phyloP scores from a whole-genome alignment of 2,888 invertebrate species.

The Microchrysa polita region DNA sequence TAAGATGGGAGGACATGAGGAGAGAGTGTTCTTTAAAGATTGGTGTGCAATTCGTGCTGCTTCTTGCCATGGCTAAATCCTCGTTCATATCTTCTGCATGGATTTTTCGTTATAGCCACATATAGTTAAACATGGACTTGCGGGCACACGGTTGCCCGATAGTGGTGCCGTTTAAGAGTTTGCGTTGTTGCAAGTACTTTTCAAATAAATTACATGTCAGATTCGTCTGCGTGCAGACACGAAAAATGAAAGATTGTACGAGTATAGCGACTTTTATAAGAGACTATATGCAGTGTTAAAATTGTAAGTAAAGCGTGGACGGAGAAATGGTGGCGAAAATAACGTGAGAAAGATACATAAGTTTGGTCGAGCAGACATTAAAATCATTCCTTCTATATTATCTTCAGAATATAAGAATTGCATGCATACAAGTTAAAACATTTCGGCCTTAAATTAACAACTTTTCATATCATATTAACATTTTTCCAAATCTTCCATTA shows the following conservation, averaged over 20 bases:
- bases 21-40: background rate
- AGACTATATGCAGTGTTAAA: background rate
- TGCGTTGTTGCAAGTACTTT: background rate
- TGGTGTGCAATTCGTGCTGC: background rate
- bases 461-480: no score
- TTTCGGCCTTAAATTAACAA: no score
- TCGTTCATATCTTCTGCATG: background rate
- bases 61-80: conserved; percentile 10
- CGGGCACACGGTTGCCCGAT: background rate
- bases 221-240: conserved; percentile 24
- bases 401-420: no score
- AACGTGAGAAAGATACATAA: background rate
- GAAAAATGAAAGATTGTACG: background rate
- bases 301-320: background rate
- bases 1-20: no score
- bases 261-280: background rate
- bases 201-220: conserved; percentile 22
- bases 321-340: background rate
- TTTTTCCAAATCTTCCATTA: no score
- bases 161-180: background rate
- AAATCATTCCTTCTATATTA: no score
- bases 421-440: no score
- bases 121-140: background rate
- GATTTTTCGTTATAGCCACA: background rate
- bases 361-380: background rate